Conservation (phyloP, 2,888 invertebrate species). For the Nycteola revayana region DNA sequence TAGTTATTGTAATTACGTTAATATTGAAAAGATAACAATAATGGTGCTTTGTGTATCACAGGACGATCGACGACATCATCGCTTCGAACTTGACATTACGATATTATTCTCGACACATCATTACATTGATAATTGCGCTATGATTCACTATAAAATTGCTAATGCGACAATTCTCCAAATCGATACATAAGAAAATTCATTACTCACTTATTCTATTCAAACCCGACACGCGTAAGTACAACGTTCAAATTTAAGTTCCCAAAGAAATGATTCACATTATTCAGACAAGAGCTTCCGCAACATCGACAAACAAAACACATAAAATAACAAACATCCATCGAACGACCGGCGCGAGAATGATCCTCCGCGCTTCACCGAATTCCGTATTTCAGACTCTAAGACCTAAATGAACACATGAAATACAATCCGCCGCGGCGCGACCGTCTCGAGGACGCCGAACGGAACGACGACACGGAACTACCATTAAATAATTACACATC, state of each 20-base stretch:
- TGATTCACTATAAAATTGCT: constrained; percentile 23
- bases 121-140: constrained; percentile 27
- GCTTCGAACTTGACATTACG: constrained; percentile 21
- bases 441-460: constrained; percentile 46
- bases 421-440: constrained; percentile 66
- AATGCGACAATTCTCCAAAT: constrained; percentile 20
- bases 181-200: constrained; percentile 29
- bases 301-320: constrained; percentile 73
- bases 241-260: constrained; percentile 44
- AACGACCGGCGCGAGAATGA: constrained; percentile 62
- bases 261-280: constrained; percentile 80
- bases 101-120: constrained; percentile 16
- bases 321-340: constrained; percentile 75
- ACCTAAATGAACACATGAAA: constrained; percentile 81
- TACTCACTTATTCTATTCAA: constrained; percentile 32
- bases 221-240: constrained; percentile 34
- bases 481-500: constrained; percentile 76
- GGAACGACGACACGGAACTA: constrained; percentile 59
- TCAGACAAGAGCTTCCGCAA: constrained; percentile 71
- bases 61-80: constrained; percentile 28
- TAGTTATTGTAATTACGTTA: no score
- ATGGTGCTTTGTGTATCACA: constrained; percentile 36
- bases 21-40: constrained; percentile 15
- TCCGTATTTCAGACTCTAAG: constrained; percentile 74
- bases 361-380: constrained; percentile 56